These are phyloP conservation scores for Nesogale talazaci DNA, from an alignment of 2,113 vertebrate genomes.

Conservation along the genomic window DNA sequence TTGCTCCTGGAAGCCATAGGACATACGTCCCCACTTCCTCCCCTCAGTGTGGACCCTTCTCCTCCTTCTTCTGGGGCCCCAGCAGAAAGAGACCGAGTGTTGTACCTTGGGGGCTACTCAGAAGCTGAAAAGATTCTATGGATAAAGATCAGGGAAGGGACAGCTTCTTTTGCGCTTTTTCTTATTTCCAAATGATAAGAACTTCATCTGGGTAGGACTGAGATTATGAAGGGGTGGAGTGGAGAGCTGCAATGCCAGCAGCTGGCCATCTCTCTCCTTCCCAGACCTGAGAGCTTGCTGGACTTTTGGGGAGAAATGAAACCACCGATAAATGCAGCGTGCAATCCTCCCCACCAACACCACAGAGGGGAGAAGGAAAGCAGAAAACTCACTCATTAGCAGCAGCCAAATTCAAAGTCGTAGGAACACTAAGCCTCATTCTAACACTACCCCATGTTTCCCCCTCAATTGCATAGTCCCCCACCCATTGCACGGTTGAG, in stretches of 20 bases:
- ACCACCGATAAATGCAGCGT: background rate
- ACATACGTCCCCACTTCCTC: background rate
- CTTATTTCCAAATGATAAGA: slow-evolving; percentile 34
- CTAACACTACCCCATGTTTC: too few species aligned
- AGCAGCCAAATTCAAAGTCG: background rate
- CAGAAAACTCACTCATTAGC: background rate
- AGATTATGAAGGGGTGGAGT: background rate
- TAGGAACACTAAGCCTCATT: background rate
- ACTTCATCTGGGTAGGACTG: background rate
- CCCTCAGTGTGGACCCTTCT: background rate
- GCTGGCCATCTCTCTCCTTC: background rate
- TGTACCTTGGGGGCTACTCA: background rate
- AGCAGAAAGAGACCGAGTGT: background rate
- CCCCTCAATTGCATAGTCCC: too few species aligned
- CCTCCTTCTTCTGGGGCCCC: background rate
- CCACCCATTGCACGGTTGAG: too few species aligned
- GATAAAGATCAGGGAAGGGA: background rate
- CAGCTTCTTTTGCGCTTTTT: background rate
- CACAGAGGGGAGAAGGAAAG: background rate
- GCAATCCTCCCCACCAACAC: fast-evolving
- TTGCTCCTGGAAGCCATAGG: background rate
- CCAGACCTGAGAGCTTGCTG: background rate
- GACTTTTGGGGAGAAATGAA: background rate
- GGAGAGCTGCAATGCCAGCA: background rate
- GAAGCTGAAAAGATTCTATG: background rate